These are phyloP conservation scores for Cheiracanthium punctorium DNA, from an alignment of 2,888 invertebrate genomes.

Conservation along the genomic window DNA sequence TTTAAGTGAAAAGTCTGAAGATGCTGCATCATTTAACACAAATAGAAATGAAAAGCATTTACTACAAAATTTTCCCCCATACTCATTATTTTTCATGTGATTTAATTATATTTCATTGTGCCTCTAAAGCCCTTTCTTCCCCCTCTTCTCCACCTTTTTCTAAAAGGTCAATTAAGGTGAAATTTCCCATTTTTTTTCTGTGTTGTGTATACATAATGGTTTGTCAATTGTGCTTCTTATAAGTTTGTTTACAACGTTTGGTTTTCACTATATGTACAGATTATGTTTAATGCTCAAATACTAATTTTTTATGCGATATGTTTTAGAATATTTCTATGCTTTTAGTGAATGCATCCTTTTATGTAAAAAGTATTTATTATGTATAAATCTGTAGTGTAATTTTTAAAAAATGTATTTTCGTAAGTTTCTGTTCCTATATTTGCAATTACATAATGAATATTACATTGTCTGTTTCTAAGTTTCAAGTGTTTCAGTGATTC, in stretches of 20 bases:
- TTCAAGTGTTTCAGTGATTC: background rate
- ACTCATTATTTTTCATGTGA: too few relatives aligned
- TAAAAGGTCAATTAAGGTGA: too few relatives aligned
- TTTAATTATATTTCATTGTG: too few relatives aligned
- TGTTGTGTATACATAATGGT: background rate
- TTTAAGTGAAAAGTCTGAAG: too few relatives aligned
- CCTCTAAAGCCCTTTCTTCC: too few relatives aligned
- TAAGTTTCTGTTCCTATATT: slow-evolving; percentile 8
- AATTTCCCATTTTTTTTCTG: background rate
- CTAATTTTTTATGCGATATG: background rate
- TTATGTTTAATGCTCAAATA: background rate
- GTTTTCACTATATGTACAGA: background rate
- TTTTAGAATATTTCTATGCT: background rate
- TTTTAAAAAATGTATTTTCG: background rate
- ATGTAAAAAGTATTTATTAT: background rate
- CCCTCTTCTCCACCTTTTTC: too few relatives aligned
- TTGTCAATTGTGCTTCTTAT: background rate
- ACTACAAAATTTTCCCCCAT: too few relatives aligned
- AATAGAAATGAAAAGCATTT: too few relatives aligned
- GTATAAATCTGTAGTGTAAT: background rate
- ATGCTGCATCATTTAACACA: too few relatives aligned
- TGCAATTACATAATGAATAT: background rate
- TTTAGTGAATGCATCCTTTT: background rate
- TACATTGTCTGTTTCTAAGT: too few relatives aligned
- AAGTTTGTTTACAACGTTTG: background rate